Evolutionary conservation across 2,888 invertebrate genomes (phyloP).

Genomic region (Hypena proboscidalis): DNA sequence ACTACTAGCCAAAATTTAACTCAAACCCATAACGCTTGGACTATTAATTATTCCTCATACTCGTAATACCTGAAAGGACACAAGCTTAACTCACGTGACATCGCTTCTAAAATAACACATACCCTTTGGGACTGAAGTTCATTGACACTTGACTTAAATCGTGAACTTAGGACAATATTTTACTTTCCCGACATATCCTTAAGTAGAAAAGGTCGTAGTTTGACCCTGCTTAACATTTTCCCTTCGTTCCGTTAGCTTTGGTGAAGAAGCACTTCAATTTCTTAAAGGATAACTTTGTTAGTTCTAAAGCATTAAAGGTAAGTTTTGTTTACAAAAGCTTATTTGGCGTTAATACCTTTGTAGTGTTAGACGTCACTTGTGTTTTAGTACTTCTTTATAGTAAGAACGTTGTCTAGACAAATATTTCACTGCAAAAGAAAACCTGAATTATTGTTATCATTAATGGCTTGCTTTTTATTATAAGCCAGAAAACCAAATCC

Average conservation of each 20-base stretch:
- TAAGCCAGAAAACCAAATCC: no score
- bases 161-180: neutral
- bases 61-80: neutral
- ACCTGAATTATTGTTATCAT: no score
- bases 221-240: neutral
- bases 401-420: neutral
- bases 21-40: no score
- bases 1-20: no score
- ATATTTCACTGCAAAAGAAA: no score
- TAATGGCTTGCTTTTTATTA: no score
- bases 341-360: neutral
- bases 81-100: neutral
- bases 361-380: no score
- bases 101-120: neutral
- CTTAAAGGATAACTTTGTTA: neutral
- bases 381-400: neutral
- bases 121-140: constrained; percentile 6
- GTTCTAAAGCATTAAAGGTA: neutral
- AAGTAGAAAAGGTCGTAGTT: neutral
- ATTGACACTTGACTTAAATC: constrained; percentile 10
- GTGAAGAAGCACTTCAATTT: neutral
- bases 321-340: constrained; percentile 1
- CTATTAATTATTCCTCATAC: no score
- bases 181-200: neutral
- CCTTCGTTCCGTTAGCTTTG: neutral